A percentile compares a stretch with the other conserved stretches of the same genome.
These are phyloP conservation scores for Silurus aristotelis DNA, from an alignment of 2,797 vertebrate species.

Conservation along the genomic window DNA sequence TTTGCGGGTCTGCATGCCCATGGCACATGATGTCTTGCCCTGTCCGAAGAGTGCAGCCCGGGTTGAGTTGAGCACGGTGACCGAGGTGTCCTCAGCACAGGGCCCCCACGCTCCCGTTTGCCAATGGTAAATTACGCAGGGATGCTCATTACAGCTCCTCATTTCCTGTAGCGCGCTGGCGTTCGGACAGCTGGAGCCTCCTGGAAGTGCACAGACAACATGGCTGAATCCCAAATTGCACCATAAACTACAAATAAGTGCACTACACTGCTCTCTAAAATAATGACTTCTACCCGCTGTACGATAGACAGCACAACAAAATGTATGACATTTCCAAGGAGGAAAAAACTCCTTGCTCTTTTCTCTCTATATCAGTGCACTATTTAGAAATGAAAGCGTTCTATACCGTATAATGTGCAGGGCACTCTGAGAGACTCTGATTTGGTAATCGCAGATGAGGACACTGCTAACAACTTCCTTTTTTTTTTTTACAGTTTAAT, in stretches of 20 bases:
- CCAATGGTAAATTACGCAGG: slow-evolving; percentile 97
- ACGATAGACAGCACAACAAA: not conserved
- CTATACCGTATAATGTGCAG: not conserved
- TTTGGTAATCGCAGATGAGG: no score
- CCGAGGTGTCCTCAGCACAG: slow-evolving; percentile 87
- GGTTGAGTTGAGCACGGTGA: slow-evolving; percentile 82
- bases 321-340: not conserved
- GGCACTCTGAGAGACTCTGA: not conserved
- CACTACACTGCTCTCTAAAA: not conserved
- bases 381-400: not conserved
- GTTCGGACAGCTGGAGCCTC: slow-evolving; percentile 87
- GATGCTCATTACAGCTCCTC: slow-evolving; percentile 92
- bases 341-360: no score
- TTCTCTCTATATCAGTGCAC: not conserved
- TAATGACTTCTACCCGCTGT: not conserved
- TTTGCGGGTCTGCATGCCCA: slow-evolving; percentile 94
- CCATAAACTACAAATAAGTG: slow-evolving; percentile 8
- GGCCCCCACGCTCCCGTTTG: slow-evolving; percentile 91
- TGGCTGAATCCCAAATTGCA: not conserved
- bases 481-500: no score
- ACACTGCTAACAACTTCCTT: not conserved
- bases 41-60: slow-evolving; percentile 70
- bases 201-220: slow-evolving; percentile 65
- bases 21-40: slow-evolving; percentile 79
- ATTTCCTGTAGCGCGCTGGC: slow-evolving; percentile 87